These are phyloP conservation scores for Chelonus formosanus DNA, from an alignment of 2,888 invertebrate genomes.

Conservation along the genomic window DNA sequence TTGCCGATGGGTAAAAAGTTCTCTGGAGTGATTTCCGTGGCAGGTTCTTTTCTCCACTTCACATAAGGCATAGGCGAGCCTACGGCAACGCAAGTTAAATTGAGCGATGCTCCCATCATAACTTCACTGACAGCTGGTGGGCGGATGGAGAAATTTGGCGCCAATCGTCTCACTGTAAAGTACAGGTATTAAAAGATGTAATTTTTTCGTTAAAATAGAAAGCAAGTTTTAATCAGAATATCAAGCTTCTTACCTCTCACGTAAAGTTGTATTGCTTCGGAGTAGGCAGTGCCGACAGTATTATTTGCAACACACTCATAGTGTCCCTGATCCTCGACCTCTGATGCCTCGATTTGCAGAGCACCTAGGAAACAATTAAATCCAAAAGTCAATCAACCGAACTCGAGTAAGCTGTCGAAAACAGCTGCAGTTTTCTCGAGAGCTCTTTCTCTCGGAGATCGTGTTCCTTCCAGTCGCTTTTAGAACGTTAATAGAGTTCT, in stretches of 20 bases:
- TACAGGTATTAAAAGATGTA: no score
- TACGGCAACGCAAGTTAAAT: constrained; percentile 95
- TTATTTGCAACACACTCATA: constrained; percentile 98
- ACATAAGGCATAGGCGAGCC: constrained; percentile 99
- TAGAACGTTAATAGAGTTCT: constrained; percentile 50
- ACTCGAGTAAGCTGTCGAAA: constrained; percentile 25
- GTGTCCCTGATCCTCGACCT: constrained; percentile 92
- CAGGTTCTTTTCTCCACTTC: constrained; percentile 87
- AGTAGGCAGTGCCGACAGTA: constrained; percentile 90
- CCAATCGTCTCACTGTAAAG: constrained; percentile 86
- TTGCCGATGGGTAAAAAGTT: constrained; percentile 85
- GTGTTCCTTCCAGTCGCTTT: constrained; percentile 39
- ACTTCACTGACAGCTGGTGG: constrained; percentile 88
- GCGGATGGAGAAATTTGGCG: constrained; percentile 94
- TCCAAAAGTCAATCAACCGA: constrained; percentile 16
- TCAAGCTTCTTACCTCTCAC: constrained; percentile 79
- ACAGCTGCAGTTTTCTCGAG: constrained; percentile 16
- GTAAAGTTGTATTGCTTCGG: constrained; percentile 87
- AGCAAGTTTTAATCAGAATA: no score
- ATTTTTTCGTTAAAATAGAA: background rate
- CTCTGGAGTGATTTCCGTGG: constrained; percentile 86
- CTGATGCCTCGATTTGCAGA: constrained; percentile 88
- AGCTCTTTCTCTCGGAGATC: constrained; percentile 8
- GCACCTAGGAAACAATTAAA: constrained; percentile 70
- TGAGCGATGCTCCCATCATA: constrained; percentile 89